Percentiles rank a stretch among this genome's conserved stretches.
Conservation (phyloP, 1,140 invertebrate genomes). For the Sitophilus oryzae region DNA sequence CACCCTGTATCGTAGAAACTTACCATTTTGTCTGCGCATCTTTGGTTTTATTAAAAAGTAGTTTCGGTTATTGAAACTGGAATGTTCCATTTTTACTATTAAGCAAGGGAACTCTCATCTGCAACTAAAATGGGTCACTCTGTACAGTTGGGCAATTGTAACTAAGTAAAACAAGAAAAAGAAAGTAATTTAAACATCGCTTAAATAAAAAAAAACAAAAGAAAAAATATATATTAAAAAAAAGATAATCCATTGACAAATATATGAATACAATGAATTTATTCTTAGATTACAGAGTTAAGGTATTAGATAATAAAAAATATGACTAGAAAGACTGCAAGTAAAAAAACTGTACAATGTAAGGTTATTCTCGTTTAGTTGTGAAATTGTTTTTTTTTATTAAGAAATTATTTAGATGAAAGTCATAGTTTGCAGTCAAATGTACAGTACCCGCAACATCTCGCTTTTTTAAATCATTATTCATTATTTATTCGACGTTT, state of each 20-base stretch:
- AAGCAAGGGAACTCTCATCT: too few relatives aligned
- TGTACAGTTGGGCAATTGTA: constrained; percentile 5
- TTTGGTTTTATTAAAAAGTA: too few relatives aligned
- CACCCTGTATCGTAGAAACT: too few relatives aligned
- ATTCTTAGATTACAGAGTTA: constrained; percentile 41
- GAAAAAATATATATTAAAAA: constrained; percentile 20
- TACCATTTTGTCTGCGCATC: too few relatives aligned
- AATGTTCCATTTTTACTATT: too few relatives aligned
- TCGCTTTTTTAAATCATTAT: background rate
- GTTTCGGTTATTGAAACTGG: too few relatives aligned
- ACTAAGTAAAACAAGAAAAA: constrained; percentile 23
- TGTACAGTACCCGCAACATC: constrained; percentile 35
- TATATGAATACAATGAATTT: constrained; percentile 45
- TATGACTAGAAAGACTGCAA: constrained; percentile 41
- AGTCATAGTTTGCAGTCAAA: constrained; percentile 13
- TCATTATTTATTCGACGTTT: background rate
- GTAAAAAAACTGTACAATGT: constrained; percentile 41
- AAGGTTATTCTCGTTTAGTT: constrained; percentile 19
- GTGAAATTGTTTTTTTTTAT: constrained; percentile 5
- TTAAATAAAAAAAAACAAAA: constrained; percentile 35
- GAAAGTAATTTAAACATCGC: constrained; percentile 33
- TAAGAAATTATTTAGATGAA: constrained; percentile 1
- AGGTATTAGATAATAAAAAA: constrained; percentile 36
- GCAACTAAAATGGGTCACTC: too few relatives aligned
- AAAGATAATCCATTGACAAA: constrained; percentile 46